phyloP scores from a whole-genome alignment of 2,888 invertebrate species.

The Eupithecia inturbata region DNA sequence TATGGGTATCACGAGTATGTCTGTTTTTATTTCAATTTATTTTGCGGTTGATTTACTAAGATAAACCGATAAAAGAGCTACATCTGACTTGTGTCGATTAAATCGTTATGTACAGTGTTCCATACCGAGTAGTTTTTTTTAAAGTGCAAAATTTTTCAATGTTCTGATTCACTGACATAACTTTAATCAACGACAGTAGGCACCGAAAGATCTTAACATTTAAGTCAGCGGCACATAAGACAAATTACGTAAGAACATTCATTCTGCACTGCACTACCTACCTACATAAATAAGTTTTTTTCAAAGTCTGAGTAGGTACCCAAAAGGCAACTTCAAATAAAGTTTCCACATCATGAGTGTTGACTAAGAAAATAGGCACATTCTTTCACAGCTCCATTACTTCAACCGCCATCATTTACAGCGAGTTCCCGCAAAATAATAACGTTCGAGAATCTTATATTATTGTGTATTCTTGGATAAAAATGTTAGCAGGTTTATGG shows the following conservation, averaged over 20 bases:
- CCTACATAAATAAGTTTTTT: not conserved
- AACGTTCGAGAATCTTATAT: constrained; percentile 31
- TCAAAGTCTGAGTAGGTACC: not conserved
- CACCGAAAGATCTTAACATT: too few relatives aligned
- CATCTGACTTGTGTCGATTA: not conserved
- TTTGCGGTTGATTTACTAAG: not conserved
- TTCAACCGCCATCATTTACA: constrained; percentile 31
- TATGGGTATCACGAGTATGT: not conserved
- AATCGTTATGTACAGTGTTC: not conserved
- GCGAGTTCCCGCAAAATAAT: constrained; percentile 32
- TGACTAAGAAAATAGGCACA: constrained; percentile 29
- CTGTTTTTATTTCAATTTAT: not conserved
- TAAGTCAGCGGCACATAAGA: too few relatives aligned
- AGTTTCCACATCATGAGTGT: constrained; percentile 14
- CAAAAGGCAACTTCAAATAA: constrained; percentile 6
- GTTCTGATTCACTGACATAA: too few relatives aligned
- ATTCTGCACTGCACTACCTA: too few relatives aligned
- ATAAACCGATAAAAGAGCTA: not conserved
- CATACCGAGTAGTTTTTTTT: not conserved
- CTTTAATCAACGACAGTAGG: too few relatives aligned
- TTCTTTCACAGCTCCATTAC: constrained; percentile 35
- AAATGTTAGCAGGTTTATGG: constrained; percentile 26
- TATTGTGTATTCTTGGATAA: constrained; percentile 28
- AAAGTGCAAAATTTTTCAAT: too few relatives aligned
- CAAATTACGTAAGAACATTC: too few relatives aligned